Percentiles rank a stretch among this genome's conserved stretches.
Conservation (phyloP, 2,113 vertebrate species). For the Oreocharis arfaki region DNA sequence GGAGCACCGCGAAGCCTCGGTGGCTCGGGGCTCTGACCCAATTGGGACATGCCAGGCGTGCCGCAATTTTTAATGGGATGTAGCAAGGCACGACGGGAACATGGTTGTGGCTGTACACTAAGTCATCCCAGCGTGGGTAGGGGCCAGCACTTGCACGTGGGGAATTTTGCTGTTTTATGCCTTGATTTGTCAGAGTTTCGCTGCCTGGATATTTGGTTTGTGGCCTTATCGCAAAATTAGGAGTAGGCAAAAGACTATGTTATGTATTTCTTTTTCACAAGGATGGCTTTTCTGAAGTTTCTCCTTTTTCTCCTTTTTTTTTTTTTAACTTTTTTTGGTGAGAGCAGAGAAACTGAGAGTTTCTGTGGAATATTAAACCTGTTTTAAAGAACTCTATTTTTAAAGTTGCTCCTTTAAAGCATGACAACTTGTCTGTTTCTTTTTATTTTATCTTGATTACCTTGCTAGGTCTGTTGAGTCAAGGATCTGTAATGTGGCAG, state of each 20-base stretch:
- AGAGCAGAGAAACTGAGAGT: background rate
- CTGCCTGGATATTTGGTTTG: background rate
- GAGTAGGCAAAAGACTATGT: background rate
- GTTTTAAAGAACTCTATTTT: background rate
- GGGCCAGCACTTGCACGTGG: background rate
- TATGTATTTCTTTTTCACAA: background rate
- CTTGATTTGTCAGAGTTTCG: background rate
- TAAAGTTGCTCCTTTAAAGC: background rate
- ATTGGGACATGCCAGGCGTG: background rate
- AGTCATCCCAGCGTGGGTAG: background rate
- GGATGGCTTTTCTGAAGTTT: background rate
- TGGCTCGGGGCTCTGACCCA: background rate
- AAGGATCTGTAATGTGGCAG: background rate
- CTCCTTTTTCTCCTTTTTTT: background rate
- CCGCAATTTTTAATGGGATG: background rate
- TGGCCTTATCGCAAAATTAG: background rate
- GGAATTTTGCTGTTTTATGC: background rate
- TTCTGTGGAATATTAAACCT: background rate
- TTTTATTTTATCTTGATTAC: background rate
- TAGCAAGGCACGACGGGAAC: background rate
- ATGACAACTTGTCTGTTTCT: background rate
- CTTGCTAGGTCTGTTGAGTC: background rate
- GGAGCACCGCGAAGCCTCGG: background rate
- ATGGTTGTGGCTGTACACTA: background rate
- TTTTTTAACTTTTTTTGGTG: accelerated